Evolutionary conservation across 2,888 invertebrate species (phyloP).

Genomic region (Microplitis deprimator): DNA sequence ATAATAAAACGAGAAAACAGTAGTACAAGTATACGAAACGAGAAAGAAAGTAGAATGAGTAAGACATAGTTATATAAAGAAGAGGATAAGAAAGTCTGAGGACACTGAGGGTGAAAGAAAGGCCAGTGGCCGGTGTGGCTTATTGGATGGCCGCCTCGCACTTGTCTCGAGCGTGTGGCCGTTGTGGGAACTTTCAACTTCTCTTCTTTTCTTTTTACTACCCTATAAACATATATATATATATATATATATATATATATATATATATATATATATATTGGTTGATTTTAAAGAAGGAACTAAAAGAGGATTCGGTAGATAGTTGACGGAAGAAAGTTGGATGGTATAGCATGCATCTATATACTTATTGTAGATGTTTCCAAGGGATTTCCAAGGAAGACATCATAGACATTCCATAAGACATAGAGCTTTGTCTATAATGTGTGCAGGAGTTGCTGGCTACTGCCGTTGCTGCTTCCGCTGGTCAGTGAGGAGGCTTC

Average conservation of each 20-base stretch:
- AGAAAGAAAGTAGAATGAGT: not conserved
- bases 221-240: slow-evolving; percentile 26
- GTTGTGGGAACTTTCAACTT: slow-evolving; percentile 48
- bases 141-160: slow-evolving; percentile 68
- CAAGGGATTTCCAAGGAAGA: slow-evolving; percentile 56
- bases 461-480: slow-evolving; percentile 43
- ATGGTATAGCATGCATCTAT: not conserved
- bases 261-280: not conserved
- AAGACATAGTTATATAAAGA: slow-evolving; percentile 1
- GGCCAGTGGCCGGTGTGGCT: slow-evolving; percentile 64
- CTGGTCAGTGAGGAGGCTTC: slow-evolving; percentile 59
- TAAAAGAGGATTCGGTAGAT: slow-evolving; percentile 1
- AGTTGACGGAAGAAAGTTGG: not conserved
- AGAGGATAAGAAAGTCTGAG: slow-evolving; percentile 41
- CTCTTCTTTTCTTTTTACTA: slow-evolving; percentile 12
- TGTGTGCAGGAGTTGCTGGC: slow-evolving; percentile 36
- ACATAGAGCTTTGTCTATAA: slow-evolving; percentile 60
- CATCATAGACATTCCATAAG: slow-evolving; percentile 69
- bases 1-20: not conserved
- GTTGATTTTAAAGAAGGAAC: slow-evolving; percentile 37
- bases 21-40: not conserved
- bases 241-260: not conserved
- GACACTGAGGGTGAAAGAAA: slow-evolving; percentile 37
- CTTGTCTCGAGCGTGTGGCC: slow-evolving; percentile 66
- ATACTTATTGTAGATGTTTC: slow-evolving; percentile 28